Conservation (phyloP, 2,888 invertebrate genomes). For the Drosophila heteroneura region DNA sequence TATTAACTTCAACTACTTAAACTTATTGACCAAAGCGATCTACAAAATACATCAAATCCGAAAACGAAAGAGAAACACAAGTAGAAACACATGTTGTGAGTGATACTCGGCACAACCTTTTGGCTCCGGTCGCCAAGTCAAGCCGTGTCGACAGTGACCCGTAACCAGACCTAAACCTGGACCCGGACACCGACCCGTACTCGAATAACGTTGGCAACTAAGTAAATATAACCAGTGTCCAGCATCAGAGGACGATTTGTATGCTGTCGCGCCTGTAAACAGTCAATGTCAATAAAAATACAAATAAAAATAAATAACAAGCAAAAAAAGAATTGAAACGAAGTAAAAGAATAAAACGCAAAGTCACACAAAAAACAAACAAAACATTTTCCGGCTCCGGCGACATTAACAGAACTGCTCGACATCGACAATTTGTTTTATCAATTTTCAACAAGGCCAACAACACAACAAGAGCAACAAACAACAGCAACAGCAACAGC, state of each 20-base stretch:
- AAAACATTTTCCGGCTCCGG: conserved; percentile 83
- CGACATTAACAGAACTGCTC: conserved; percentile 84
- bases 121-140: conserved; percentile 22
- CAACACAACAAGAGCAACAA: conserved; percentile 47
- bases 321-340: conserved; percentile 4
- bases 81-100: conserved; percentile 39
- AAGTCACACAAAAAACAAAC: conserved; percentile 79
- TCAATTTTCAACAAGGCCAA: conserved; percentile 81
- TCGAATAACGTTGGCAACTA: conserved; percentile 16
- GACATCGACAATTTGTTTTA: conserved; percentile 83
- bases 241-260: conserved; percentile 56
- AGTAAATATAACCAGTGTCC: conserved; percentile 42
- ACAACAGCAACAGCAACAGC: conserved; percentile 52
- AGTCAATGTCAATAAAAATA: conserved; percentile 64
- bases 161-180: conserved; percentile 9
- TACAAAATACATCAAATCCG: conserved; percentile 6
- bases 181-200: conserved; percentile 11
- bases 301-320: conserved; percentile 22
- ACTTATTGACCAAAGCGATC: not conserved
- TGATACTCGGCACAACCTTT: conserved; percentile 26
- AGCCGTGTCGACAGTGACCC: conserved; percentile 28
- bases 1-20: not conserved
- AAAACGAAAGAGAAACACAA: conserved; percentile 30
- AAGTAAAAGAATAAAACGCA: conserved; percentile 58
- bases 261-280: conserved; percentile 37